Base-by-base conservation (phyloP, 2,888 invertebrate genomes). In the Ochlodes sylvanus region DNA sequence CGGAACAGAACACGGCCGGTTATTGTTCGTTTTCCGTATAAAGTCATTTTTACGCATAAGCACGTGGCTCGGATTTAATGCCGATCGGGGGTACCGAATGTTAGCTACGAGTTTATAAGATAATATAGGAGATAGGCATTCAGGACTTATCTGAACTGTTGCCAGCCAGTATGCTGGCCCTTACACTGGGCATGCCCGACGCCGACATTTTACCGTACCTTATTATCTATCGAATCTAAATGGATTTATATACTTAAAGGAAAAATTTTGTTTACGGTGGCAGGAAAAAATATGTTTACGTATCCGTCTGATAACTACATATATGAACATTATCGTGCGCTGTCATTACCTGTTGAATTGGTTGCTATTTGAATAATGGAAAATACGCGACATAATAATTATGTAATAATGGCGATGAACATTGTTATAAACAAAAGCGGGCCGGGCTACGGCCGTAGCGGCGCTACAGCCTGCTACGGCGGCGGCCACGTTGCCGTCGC, bases 391-490 rank as follows among this genome's bases (percentile, higher is more conserved):
- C 0, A 42, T 42, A 41, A 42, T 42, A 41, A 57, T 41, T 6
- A 42, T 47, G 42, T 12, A 19, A 19, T 5, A 21, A 42, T 21
- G 38, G 32, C 38, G 5, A 34, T 57, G 0, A 47, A 44, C 32
- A 56, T 44, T 42, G 9, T 55, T 63, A 63, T 56, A 47, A 56
- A 38, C 47, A 56, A 47, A 17, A 14, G 50, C n/a, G 10, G 65
- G 10, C 6, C 21, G 14, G 12, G 68, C 71, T 71, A 71, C 72
- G 73, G 55, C 34, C 74, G 75, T 75, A 75, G 75, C 71, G 34
- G 42, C 32, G 66, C 75, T 75, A 75, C 75, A 71, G 50, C 58
- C 55, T 60, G 70, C 71, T 71, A 71, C 75, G 71, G 10, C 50
- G 69, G 14, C 42, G 32, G 32, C 32, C 4, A 6, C 32, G 32